Evolutionary conservation across 2,113 vertebrate genomes (phyloP).

Genomic region (Acrocephalus arundinaceus): DNA sequence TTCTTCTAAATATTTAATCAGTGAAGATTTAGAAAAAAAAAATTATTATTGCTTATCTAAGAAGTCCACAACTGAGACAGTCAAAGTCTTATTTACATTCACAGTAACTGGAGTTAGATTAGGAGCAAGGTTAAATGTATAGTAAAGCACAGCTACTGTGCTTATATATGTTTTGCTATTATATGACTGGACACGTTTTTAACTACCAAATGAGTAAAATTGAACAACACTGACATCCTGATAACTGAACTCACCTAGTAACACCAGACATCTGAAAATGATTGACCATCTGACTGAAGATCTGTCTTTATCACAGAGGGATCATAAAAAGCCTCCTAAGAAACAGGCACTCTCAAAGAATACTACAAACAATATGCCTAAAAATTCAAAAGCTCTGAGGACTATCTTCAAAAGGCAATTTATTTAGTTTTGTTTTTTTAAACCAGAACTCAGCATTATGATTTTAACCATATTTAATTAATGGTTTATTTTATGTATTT

Average conservation of each 20-base stretch:
- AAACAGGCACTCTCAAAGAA: not conserved
- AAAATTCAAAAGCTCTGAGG: conserved; percentile 11
- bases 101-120: not conserved
- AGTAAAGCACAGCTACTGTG: not conserved
- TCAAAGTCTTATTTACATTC: not conserved
- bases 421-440: not conserved
- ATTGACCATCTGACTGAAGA: conserved; percentile 69
- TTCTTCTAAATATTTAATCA: not conserved
- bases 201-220: conserved; percentile 2
- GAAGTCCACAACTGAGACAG: not conserved
- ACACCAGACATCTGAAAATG: conserved; percentile 59
- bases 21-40: not conserved
- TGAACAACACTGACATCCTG: conserved; percentile 4
- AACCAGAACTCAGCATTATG: not conserved
- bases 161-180: not conserved
- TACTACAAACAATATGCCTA: not conserved
- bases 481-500: not conserved
- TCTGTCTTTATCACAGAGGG: conserved; percentile 53
- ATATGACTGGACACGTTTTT: not conserved
- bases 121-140: not conserved
- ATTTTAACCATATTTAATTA: not conserved
- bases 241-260: conserved; percentile 60
- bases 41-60: not conserved
- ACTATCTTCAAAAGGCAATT: conserved; percentile 42
- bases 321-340: not conserved